Evolutionary conservation across 2,113 vertebrate species (phyloP).

Genomic region (Chaenogobius annularis): DNA sequence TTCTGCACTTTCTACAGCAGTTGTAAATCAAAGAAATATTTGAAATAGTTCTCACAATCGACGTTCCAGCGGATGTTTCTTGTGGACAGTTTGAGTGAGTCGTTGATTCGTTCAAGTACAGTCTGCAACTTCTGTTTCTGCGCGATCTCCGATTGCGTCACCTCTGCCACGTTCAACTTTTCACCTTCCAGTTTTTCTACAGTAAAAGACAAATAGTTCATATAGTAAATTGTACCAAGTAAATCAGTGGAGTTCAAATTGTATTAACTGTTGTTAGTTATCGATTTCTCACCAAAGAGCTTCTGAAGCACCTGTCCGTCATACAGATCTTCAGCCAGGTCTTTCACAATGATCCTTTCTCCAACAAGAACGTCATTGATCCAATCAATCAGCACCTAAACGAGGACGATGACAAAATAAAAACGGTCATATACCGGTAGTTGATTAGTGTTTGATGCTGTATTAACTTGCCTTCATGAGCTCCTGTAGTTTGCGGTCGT

Average conservation of each 20-base stretch:
- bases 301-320: constrained; percentile 98
- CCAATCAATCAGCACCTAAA: constrained; percentile 93
- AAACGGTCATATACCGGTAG: neutral
- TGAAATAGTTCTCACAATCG: constrained; percentile 83
- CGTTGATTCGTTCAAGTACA: constrained; percentile 89
- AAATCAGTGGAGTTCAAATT: neutral
- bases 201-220: neutral
- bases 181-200: constrained; percentile 88
- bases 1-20: neutral
- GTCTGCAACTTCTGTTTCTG: constrained; percentile 98
- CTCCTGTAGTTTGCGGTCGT: constrained; percentile 90
- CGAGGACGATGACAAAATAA: neutral
- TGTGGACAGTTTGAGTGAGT: constrained; percentile 88
- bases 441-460: neutral
- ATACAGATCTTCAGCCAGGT: constrained; percentile 94
- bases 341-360: constrained; percentile 96
- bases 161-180: constrained; percentile 94
- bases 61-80: constrained; percentile 91
- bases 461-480: constrained; percentile 83
- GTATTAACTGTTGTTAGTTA: neutral
- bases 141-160: constrained; percentile 92
- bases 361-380: constrained; percentile 94
- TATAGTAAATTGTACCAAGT: neutral
- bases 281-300: constrained; percentile 84
- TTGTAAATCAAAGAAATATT: neutral